Conservation (phyloP, 2,113 vertebrate species). For the Dipodomys stephensi region DNA sequence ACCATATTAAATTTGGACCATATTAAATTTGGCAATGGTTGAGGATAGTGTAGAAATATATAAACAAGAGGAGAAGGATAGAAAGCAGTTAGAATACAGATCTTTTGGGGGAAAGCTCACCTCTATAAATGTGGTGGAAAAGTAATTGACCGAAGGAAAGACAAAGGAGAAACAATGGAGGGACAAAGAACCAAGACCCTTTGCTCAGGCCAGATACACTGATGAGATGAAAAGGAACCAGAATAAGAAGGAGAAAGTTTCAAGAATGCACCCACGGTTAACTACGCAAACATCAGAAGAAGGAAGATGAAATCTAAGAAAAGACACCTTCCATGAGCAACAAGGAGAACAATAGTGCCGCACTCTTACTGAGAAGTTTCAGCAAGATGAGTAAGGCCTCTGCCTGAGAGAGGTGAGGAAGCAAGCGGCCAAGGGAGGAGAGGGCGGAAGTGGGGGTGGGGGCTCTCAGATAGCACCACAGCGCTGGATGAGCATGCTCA, state of each 20-base stretch:
- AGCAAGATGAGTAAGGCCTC: neutral
- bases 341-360: fast-evolving
- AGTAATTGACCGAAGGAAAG: neutral
- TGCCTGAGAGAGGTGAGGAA: neutral
- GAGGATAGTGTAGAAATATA: neutral
- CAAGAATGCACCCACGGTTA: neutral
- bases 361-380: neutral
- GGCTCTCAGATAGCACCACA: neutral
- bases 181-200: neutral
- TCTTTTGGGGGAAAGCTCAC: neutral
- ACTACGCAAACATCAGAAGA: neutral
- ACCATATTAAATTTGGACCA: neutral
- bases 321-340: neutral
- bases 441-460: no score
- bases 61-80: neutral
- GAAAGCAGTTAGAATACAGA: neutral
- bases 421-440: no score
- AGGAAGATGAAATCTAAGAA: neutral
- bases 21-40: neutral
- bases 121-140: slow-evolving; percentile 2
- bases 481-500: fast-evolving
- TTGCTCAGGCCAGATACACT: no score
- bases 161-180: neutral
- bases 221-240: neutral
- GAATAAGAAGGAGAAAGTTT: neutral